Evolutionary conservation across 2,888 invertebrate species (phyloP).

Genomic region (Rhabditoides inermis): DNA sequence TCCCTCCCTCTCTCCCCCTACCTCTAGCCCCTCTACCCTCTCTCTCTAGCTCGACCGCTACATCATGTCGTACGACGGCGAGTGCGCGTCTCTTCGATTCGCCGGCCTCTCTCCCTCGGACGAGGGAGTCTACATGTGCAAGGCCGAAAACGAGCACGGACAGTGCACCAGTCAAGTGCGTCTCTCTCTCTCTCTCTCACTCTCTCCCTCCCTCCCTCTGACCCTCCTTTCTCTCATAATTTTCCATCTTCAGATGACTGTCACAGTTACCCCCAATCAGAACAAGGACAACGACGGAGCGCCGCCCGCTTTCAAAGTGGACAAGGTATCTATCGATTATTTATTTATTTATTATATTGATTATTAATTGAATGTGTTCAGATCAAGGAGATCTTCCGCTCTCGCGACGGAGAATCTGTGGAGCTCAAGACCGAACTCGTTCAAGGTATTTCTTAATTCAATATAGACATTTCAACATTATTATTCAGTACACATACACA

Average conservation of each 20-base stretch:
- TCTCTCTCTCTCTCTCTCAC: no score
- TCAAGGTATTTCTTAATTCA: conserved; percentile 14
- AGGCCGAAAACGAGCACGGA: conserved; percentile 69
- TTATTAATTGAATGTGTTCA: no score
- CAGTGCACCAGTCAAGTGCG: conserved; percentile 63
- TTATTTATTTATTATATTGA: no score
- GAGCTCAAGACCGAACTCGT: conserved; percentile 30
- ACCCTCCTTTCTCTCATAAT: no score
- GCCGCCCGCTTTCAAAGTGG: conserved; percentile 4
- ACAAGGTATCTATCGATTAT: neutral
- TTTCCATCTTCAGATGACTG: neutral
- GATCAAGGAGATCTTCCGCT: no score
- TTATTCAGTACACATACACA: neutral
- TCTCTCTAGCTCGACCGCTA: no score
- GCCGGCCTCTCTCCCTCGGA: conserved; percentile 18
- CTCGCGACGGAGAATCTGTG: conserved; percentile 37
- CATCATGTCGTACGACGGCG: conserved; percentile 49
- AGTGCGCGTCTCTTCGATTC: conserved; percentile 46
- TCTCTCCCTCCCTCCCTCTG: no score
- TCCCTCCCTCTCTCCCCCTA: neutral
- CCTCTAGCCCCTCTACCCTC: no score
- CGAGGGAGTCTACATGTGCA: conserved; percentile 67
- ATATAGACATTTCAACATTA: conserved; percentile 1
- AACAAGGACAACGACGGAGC: no score
- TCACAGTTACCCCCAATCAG: no score